phyloP scores from a whole-genome alignment of 2,888 invertebrate species.

The Tinea semifulvella region DNA sequence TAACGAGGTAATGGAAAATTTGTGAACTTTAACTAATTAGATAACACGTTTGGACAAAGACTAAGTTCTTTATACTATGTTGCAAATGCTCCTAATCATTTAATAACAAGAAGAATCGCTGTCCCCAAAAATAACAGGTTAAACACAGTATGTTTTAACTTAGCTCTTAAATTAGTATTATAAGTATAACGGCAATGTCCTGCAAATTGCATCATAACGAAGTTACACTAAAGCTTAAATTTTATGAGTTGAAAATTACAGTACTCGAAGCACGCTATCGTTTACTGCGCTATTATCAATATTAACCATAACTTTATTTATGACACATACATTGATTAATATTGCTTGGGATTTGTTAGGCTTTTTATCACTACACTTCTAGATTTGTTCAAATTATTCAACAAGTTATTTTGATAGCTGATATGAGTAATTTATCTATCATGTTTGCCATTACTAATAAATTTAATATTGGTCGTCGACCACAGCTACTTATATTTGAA shows the following conservation, averaged over 20 bases:
- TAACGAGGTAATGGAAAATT: slow-evolving; percentile 24
- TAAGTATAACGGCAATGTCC: background rate
- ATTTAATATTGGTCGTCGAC: too few species aligned
- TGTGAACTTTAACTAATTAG: slow-evolving; percentile 28
- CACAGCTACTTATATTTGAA: too few species aligned
- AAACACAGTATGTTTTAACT: too few species aligned
- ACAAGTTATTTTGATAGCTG: too few species aligned
- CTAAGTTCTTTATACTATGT: background rate
- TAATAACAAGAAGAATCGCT: slow-evolving; percentile 3
- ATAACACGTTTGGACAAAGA: slow-evolving; percentile 11
- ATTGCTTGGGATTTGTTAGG: slow-evolving; percentile 2
- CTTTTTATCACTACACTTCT: slow-evolving; percentile 1
- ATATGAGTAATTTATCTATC: too few species aligned
- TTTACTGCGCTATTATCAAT: background rate
- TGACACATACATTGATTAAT: slow-evolving; percentile 4
- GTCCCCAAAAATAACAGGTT: background rate
- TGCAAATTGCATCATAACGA: too few species aligned
- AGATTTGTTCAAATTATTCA: background rate
- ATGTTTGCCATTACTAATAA: too few species aligned
- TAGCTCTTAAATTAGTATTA: too few species aligned
- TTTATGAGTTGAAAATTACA: slow-evolving; percentile 8
- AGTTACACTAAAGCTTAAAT: slow-evolving; percentile 4
- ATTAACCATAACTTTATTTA: slow-evolving; percentile 5
- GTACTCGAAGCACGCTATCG: slow-evolving; percentile 8
- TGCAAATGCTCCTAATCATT: slow-evolving; percentile 4